A percentile compares a stretch with the other conserved stretches of the same genome.
Conservation (phyloP, 2,797 vertebrate genomes). For the Characodon lateralis region DNA sequence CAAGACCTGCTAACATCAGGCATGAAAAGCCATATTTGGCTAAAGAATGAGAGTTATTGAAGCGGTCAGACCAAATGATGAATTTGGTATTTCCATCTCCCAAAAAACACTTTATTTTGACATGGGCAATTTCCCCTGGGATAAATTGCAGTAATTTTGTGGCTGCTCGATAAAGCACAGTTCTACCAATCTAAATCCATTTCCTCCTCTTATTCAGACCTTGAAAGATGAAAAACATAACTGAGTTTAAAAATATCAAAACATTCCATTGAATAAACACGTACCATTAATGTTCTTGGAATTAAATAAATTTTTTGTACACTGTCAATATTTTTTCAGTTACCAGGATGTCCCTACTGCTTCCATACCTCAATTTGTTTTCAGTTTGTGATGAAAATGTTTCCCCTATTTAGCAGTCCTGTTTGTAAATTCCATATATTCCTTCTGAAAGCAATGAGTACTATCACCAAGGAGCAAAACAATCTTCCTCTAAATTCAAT, state of each 20-base stretch:
- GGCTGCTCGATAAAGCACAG: background rate
- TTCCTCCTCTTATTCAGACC: background rate
- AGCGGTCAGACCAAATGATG: conserved; percentile 1
- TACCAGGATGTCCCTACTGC: background rate
- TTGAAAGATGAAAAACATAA: background rate
- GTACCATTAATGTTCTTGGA: background rate
- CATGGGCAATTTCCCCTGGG: conserved; percentile 4
- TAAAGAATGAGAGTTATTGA: conserved; percentile 1
- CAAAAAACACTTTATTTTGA: conserved; percentile 10
- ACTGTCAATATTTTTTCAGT: background rate
- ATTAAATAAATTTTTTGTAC: background rate
- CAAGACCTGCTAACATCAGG: background rate
- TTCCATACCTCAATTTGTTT: background rate
- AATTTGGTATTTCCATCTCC: conserved; percentile 10
- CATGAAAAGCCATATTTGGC: background rate
- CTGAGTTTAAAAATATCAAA: background rate
- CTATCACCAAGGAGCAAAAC: background rate
- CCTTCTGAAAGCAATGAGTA: conserved; percentile 10
- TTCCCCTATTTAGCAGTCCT: background rate
- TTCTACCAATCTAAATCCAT: background rate
- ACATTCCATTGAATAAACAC: background rate
- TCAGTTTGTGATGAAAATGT: background rate
- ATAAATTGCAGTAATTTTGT: conserved; percentile 2
- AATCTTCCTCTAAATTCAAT: conserved; percentile 3
- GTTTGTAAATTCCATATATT: conserved; percentile 12